These are phyloP conservation scores for Leucophenga maculata DNA, from an alignment of 2,888 invertebrate species.

Conservation along the genomic window DNA sequence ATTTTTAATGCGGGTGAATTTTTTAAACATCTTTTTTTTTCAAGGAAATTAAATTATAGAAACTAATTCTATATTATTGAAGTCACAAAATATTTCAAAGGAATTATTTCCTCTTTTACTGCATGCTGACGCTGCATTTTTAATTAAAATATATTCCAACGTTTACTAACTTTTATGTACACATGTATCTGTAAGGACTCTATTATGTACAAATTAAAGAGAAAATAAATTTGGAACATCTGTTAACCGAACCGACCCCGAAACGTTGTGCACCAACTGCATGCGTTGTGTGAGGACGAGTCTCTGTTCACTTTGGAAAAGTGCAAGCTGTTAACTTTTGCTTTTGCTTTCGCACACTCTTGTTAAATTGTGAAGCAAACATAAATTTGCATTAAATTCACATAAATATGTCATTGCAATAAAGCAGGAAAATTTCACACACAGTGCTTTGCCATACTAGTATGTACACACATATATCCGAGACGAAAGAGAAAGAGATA, in stretches of 20 bases:
- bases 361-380: slow-evolving; percentile 42
- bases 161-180: neutral
- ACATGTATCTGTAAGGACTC: neutral
- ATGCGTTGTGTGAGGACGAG: neutral
- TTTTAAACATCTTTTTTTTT: too few relatives aligned
- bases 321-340: slow-evolving; percentile 12
- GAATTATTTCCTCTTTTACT: neutral
- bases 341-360: slow-evolving; percentile 19
- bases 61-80: too few relatives aligned
- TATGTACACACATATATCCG: neutral
- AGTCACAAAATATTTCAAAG: too few relatives aligned
- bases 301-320: neutral
- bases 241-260: neutral
- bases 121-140: neutral
- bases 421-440: slow-evolving; percentile 26
- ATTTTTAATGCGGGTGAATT: too few relatives aligned
- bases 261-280: neutral
- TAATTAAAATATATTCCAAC: neutral
- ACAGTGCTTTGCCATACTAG: slow-evolving; percentile 1
- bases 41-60: too few relatives aligned
- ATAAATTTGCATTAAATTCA: slow-evolving; percentile 69
- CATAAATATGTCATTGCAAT: slow-evolving; percentile 68
- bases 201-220: neutral
- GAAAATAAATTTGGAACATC: neutral
- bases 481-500: neutral